Evolutionary conservation across 2,888 invertebrate species (phyloP).

Genomic region (Drosophila villosipedis): DNA sequence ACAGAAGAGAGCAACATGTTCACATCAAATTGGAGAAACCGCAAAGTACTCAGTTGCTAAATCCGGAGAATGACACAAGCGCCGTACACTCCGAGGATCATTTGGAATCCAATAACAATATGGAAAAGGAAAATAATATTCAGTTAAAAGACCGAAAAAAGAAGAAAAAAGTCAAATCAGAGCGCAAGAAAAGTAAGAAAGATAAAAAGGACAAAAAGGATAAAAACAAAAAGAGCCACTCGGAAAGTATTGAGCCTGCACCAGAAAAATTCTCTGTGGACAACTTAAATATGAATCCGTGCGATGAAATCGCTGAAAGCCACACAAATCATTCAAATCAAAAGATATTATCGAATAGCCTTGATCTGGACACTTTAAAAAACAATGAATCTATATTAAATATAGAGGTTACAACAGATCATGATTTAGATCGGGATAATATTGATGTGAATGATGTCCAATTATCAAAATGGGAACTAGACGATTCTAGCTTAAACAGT

Average conservation of each 20-base stretch:
- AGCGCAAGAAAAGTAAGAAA: conserved; percentile 76
- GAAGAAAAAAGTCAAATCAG: conserved; percentile 71
- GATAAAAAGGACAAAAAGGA: conserved; percentile 71
- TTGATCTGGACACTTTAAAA: conserved; percentile 53
- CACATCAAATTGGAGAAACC: conserved; percentile 18
- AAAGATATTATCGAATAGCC: conserved; percentile 17
- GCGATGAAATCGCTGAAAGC: conserved; percentile 28
- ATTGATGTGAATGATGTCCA: conserved; percentile 87
- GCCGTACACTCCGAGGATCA: conserved; percentile 6
- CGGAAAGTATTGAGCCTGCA: conserved; percentile 28
- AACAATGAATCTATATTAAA: conserved; percentile 72
- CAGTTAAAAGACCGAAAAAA: conserved; percentile 60
- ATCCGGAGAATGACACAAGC: conserved; percentile 17
- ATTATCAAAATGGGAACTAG: conserved; percentile 96
- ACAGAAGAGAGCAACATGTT: conserved; percentile 28
- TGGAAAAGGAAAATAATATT: conserved; percentile 60
- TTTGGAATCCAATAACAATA: conserved; percentile 27
- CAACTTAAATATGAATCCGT: conserved; percentile 19
- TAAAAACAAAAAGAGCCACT: conserved; percentile 42
- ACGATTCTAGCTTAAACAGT: conserved; percentile 89
- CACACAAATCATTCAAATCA: conserved; percentile 28
- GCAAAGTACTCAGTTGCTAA: not conserved
- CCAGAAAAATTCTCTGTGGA: conserved; percentile 34
- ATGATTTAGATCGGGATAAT: conserved; percentile 22
- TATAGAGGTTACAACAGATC: conserved; percentile 61